These are phyloP conservation scores for Calameuta pallipes DNA, from an alignment of 2,888 invertebrate species.

Conservation along the genomic window DNA sequence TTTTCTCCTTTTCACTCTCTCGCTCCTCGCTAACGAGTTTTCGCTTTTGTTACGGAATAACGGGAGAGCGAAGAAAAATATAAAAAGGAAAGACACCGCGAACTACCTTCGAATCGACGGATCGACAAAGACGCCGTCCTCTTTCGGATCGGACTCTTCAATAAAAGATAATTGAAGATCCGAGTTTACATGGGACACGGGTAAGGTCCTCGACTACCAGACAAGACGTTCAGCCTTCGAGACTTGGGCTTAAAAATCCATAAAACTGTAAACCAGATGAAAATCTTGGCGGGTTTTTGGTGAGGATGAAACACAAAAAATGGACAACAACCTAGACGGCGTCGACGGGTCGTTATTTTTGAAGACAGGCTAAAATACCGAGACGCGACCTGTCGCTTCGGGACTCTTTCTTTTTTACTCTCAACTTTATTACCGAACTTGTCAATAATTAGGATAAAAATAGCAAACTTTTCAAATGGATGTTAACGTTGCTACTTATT, in stretches of 20 bases:
- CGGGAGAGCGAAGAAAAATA: neutral
- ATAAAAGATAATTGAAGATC: constrained; percentile 26
- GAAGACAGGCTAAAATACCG: neutral
- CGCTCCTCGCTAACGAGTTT: neutral
- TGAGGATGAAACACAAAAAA: neutral
- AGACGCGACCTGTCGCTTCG: neutral
- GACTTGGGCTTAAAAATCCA: constrained; percentile 20
- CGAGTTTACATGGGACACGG: constrained; percentile 13
- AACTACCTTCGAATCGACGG: neutral
- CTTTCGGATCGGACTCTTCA: constrained; percentile 3
- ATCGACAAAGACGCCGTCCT: neutral
- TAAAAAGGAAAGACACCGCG: neutral
- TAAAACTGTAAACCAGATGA: constrained; percentile 24
- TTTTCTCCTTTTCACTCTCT: neutral
- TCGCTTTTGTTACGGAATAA: neutral
- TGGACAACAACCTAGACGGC: constrained; percentile 2
- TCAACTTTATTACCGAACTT: neutral
- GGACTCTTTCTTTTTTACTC: neutral
- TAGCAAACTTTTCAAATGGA: neutral
- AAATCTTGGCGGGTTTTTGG: constrained; percentile 17
- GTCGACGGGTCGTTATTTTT: constrained; percentile 10
- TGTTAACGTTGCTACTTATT: neutral
- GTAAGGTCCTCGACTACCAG: constrained; percentile 11
- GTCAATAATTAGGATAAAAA: neutral
- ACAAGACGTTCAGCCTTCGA: constrained; percentile 6